Evolutionary conservation across 2,797 vertebrate genomes (phyloP), one percentile per base, ranked within the genome.

Genomic region (Siniperca undulata): DNA sequence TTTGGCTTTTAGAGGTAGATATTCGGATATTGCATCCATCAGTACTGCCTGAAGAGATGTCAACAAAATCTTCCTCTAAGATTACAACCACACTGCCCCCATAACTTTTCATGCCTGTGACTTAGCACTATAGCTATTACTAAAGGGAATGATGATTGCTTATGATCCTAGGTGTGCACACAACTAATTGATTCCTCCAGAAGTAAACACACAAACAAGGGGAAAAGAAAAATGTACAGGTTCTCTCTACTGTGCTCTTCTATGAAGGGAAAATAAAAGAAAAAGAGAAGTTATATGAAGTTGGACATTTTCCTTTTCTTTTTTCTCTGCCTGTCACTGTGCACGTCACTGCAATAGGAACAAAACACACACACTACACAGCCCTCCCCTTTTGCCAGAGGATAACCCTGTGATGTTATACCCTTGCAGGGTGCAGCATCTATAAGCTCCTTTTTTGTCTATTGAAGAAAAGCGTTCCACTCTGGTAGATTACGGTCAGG

Each of bases 401-500:
- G 88, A 94, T 86, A 93, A 91, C 86, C 85, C 84, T 83, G 85
- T 83, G 89, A 88, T 91, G 78, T 91, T 91, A 83, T 74, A 89
- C 80, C 90, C 85, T 93, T 85, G 80, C 90, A 90, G 84, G 86
- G 87, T 62, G 84, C 83, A 89, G 83, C 84, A 90, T 91, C 84
- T 91, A 88, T 87, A 92, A 92, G 88, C 85, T 91, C 71, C 83
- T 90, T 91, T 89, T 94, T 91, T 91, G 90, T 93, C 87, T 94
- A 90, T 91, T 92, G 91, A 93, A 94, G 90, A 92, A 94, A 94
- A 90, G 92, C 78, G 85, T 93, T 93, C 89, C 89, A 91, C 89
- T 93, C 92, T 87, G 91, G 81, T 91, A 94, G 90, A 95, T 95
- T 95, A 95, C 89, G 86, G 89, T 94, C 94, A 94, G 91, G 75